Percentiles rank a stretch among this genome's conserved stretches.
Conservation (phyloP, 92 coral and sea anemone species). For the Epizoanthus scotinus region DNA sequence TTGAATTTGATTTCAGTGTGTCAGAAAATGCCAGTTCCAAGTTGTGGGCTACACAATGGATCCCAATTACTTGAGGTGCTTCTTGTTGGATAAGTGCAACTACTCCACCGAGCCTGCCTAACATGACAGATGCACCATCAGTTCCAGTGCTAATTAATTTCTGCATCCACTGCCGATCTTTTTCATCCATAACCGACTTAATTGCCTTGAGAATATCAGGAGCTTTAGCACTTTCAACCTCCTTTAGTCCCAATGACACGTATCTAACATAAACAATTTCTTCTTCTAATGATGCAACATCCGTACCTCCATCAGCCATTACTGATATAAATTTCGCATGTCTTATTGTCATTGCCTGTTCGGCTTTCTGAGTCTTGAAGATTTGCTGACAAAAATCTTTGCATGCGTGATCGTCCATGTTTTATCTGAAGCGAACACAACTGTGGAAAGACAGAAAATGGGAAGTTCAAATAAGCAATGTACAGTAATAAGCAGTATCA, state of each 20-base stretch:
- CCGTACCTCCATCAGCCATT: conserved; percentile 49
- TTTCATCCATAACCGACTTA: conserved; percentile 42
- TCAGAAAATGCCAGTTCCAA: conserved; percentile 53
- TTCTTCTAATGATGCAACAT: conserved; percentile 40
- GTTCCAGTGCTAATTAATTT: conserved; percentile 45
- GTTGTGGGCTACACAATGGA: conserved; percentile 53
- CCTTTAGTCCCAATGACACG: conserved; percentile 32
- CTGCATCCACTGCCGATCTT: conserved; percentile 50
- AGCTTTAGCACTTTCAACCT: conserved; percentile 48
- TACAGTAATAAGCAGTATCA: conserved; percentile 36
- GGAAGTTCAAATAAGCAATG: conserved; percentile 40
- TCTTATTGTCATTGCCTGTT: conserved; percentile 32
- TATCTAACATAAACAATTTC: conserved; percentile 43
- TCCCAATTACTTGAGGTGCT: conserved; percentile 38
- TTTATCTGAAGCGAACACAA: conserved; percentile 46
- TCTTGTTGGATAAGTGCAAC: conserved; percentile 45
- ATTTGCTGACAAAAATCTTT: conserved; percentile 47
- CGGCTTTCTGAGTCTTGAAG: conserved; percentile 27
- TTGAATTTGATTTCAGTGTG: conserved; percentile 42
- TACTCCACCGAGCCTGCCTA: conserved; percentile 51
- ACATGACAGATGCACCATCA: conserved; percentile 58
- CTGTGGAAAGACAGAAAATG: conserved; percentile 37
- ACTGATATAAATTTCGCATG: conserved; percentile 47
- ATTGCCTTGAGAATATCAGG: conserved; percentile 50
- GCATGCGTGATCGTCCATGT: conserved; percentile 45